phyloP scores from a whole-genome alignment of 2,113 vertebrate species.

The Progne subis region DNA sequence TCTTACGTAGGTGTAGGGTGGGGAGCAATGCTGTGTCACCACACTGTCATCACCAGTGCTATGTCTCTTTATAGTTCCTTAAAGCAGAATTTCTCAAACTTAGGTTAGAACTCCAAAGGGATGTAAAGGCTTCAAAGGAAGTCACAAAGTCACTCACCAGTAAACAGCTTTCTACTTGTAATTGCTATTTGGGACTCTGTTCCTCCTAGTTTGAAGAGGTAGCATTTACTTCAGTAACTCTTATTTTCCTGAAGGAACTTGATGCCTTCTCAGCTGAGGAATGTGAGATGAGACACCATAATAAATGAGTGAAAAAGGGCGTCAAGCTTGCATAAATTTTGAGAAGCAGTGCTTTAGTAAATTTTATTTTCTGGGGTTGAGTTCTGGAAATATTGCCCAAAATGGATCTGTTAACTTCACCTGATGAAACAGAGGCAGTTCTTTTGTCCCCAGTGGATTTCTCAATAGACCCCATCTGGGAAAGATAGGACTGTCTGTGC shows the following conservation, averaged over 20 bases:
- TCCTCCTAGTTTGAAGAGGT: slow-evolving; percentile 29
- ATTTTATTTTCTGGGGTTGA: background rate
- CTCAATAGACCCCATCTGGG: background rate
- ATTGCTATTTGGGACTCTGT: background rate
- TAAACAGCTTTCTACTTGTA: slow-evolving; percentile 34
- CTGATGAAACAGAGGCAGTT: background rate
- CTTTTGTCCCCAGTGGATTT: background rate
- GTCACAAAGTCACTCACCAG: slow-evolving; percentile 8
- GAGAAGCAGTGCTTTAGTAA: background rate
- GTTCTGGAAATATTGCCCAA: background rate
- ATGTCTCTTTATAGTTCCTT: slow-evolving; percentile 14
- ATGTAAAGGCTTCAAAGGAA: slow-evolving; percentile 45
- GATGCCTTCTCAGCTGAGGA: slow-evolving; percentile 2
- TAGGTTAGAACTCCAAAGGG: slow-evolving; percentile 12
- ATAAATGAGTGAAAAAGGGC: background rate
- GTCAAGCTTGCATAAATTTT: background rate
- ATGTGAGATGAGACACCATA: slow-evolving; percentile 20
- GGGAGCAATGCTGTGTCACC: slow-evolving; percentile 17
- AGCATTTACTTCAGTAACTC: slow-evolving; percentile 14
- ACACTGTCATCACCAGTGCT: background rate
- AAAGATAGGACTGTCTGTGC: background rate
- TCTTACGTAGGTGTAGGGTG: slow-evolving; percentile 16
- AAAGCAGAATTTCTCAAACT: slow-evolving; percentile 34
- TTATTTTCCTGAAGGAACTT: slow-evolving; percentile 18
- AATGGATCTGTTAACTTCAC: background rate